These are phyloP conservation scores for Acanthis flammea DNA, from an alignment of 2,797 vertebrate genomes.

Conservation along the genomic window DNA sequence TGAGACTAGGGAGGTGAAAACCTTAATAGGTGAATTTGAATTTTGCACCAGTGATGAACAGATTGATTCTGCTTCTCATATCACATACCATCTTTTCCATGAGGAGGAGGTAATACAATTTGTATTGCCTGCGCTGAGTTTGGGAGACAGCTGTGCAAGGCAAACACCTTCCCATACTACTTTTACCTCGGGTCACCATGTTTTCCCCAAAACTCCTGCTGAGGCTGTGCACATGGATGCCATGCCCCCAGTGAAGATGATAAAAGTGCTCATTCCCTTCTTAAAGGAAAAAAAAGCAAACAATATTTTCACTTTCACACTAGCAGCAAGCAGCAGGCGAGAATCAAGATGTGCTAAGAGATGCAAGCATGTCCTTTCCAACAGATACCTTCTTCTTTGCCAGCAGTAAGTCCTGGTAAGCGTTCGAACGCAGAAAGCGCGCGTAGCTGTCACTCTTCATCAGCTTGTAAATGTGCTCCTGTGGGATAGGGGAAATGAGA, in stretches of 20 bases:
- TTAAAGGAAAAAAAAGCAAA: constrained; percentile 44
- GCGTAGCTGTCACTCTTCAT: constrained; percentile 99
- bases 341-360: constrained; percentile 71
- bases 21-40: neutral
- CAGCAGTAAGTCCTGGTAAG: constrained; percentile 93
- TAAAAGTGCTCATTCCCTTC: constrained; percentile 52
- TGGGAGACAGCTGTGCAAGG: neutral
- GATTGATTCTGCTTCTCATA: neutral
- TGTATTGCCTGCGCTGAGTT: neutral
- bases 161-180: neutral
- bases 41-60: neutral
- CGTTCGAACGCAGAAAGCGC: constrained; percentile 91
- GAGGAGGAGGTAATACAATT: neutral
- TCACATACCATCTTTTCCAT: neutral
- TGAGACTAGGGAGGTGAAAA: neutral
- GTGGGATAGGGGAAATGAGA: constrained; percentile 63
- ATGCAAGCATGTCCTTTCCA: constrained; percentile 74
- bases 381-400: constrained; percentile 93
- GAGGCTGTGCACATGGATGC: neutral
- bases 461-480: constrained; percentile 97
- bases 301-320: constrained; percentile 67
- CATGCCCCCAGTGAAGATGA: neutral
- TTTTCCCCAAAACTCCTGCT: neutral
- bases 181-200: neutral
- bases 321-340: constrained; percentile 78